Percentiles rank a stretch among this genome's conserved stretches.
Evolutionary conservation across 2,888 invertebrate genomes (phyloP).

Genomic region (Leptinotarsa tumamoca): DNA sequence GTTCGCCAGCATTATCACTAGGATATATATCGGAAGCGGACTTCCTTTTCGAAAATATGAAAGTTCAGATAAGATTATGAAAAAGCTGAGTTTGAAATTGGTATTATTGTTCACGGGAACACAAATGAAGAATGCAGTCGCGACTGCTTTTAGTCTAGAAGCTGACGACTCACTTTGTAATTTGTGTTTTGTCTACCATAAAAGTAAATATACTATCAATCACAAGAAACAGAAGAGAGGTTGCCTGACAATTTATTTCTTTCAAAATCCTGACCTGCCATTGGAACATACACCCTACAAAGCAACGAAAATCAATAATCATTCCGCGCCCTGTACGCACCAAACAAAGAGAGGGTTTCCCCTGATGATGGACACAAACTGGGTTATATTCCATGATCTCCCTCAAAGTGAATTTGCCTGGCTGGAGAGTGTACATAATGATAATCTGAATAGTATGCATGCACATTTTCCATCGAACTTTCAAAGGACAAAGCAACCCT

Average conservation of each 20-base stretch:
- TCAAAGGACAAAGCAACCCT: not conserved
- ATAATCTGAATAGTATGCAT: constrained; percentile 1
- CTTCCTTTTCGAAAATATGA: constrained; percentile 23
- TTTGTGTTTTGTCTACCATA: not conserved
- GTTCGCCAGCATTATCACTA: constrained; percentile 24
- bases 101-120: not conserved
- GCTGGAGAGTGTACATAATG: not conserved
- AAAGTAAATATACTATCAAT: no score
- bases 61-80: not conserved
- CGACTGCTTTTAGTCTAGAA: not conserved
- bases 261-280: no score
- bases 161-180: no score
- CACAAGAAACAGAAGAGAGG: no score
- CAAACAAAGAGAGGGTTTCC: constrained; percentile 1
- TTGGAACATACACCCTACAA: not conserved
- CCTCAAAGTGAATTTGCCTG: constrained; percentile 9
- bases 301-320: not conserved
- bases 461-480: not conserved
- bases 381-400: constrained; percentile 5
- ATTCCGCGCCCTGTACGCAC: not conserved
- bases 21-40: constrained; percentile 41
- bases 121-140: not conserved
- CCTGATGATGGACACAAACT: not conserved
- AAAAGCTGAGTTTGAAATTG: not conserved
- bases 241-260: no score